Evolutionary conservation across 1,140 invertebrate species (phyloP).

Genomic region (Aphelinus atriplicis): DNA sequence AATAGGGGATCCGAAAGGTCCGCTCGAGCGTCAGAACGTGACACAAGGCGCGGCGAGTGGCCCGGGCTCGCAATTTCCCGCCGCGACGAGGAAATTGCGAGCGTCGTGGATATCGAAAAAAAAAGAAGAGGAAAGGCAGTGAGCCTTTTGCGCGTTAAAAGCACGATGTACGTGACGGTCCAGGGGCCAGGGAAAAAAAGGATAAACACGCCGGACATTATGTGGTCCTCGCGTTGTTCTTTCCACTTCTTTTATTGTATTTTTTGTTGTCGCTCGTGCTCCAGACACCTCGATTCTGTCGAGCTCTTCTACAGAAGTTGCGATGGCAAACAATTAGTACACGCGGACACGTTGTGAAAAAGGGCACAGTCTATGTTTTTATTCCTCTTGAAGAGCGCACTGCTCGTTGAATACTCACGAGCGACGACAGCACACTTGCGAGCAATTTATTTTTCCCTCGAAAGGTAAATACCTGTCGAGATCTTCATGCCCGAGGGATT

Average conservation of each 20-base stretch:
- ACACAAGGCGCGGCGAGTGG: constrained; percentile 6
- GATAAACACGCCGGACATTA: background rate
- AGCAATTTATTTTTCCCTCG: no score
- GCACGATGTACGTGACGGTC: background rate
- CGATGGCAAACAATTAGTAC: no score
- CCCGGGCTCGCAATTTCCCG: constrained; percentile 41
- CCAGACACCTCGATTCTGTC: no score
- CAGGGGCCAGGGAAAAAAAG: no score
- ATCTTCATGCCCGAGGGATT: no score
- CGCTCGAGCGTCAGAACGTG: constrained; percentile 22
- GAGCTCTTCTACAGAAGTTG: no score
- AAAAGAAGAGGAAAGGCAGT: background rate
- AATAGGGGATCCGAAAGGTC: background rate
- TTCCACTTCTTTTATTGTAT: background rate
- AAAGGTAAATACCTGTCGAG: no score
- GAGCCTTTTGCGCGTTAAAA: background rate
- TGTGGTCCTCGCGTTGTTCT: background rate
- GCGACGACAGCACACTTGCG: no score
- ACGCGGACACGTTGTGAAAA: no score
- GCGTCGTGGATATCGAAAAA: constrained; percentile 38
- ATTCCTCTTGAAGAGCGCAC: no score
- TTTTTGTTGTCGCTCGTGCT: background rate
- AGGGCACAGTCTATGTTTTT: no score
- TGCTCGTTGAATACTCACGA: no score
- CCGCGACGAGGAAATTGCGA: constrained; percentile 43